Evolutionary conservation across 1,140 invertebrate species (phyloP), one percentile per base, ranked within the genome.

Genomic region (Ips nitidus): DNA sequence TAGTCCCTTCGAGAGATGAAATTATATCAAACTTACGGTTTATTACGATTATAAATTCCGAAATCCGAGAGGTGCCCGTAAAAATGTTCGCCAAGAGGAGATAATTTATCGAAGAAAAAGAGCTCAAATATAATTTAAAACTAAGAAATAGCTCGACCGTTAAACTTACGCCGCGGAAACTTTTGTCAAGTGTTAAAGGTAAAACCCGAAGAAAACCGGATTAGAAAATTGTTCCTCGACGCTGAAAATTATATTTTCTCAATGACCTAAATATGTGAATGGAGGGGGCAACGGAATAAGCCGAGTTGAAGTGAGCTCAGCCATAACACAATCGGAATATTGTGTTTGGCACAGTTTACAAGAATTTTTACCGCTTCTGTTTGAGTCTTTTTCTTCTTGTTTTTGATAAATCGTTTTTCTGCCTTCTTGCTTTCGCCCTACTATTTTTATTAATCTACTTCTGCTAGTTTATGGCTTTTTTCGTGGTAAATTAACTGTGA

Each of bases 221-320:
- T 68, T 68, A 64, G 70, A 66, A 68, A 71, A 71, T 71, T 68
- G 66, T 64, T 68, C 66, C 52, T 8, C 58, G 65, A 52, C 47
- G 70, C 56, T 64, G 65, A 60, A 71, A 71, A 71, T 71, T 71
- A 71, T 71, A 71, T 71, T 71, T 67, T 68, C 70, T 71, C 68
- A 60, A 66, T 68, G 65, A 68, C 52, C 50, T 22, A 65, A 68
- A 64, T 71, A 71, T 71, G 59, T 22, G 22, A 22, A 22, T 22
- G 22, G 22, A 69, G 59, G 42, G 36, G 47, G 67, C 67, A 62
- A 69, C 67, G 58, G 56, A 69, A 69, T 69, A 69, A 69, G 59
- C 67, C 67, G 61, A 61, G 66, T 22, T 55, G 42, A 55, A 61
- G 66, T 61, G 57, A 69, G 60, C 45, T 63, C 39, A 69, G 41